Evolutionary conservation across 2,797 vertebrate species (phyloP), one percentile per base, ranked within the genome.

Genomic region (Vireo griseus): DNA sequence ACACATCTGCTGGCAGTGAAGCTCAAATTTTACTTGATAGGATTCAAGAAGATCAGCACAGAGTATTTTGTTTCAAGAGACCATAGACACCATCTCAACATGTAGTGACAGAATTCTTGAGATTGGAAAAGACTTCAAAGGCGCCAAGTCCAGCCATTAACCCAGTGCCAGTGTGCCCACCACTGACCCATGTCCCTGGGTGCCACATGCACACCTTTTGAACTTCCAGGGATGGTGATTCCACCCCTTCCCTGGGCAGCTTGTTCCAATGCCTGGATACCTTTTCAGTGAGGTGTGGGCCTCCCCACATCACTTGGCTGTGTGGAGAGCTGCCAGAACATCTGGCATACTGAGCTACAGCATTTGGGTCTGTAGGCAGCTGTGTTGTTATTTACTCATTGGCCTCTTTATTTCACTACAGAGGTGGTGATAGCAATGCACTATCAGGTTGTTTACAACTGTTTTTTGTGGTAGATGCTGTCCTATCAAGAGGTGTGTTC

Each of bases 341-440:
- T 72, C n/a, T 29, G 15, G 73, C n/a, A 5, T 9, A 19, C 8
- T 42, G 14, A 7, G 1, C 52, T 1, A 0, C 63, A 42, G 59
- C 11, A 16, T 28, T 78, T 67, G 63, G 45, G 29, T 28, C 42
- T 45, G 22, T 31, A 45, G 68, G 33, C 51, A 77, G 71, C 65
- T 65, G 6, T 29, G 2, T 44, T 44, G 29, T 44, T 84, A 33
- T 16, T 42, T 83, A 28, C 19, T 37, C 8, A 5, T 33, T 79
- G 58, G 29, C 54, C 18, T 67, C 33, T 79, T 63, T 35, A 10
- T 69, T 74, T 91, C 48, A n/a, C 39, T 71, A 4, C 11, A 65
- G 57, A 22, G 19, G 13, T 35, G 40, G 3, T 47, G n/a, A 16
- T 57, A n/a, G 25, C 35, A 86, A 15, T 13, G 42, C 17, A 22